A percentile compares a stretch with the other conserved stretches of the same genome.
phyloP scores from a whole-genome alignment of 2,113 vertebrate genomes.

The Merops nubicus region DNA sequence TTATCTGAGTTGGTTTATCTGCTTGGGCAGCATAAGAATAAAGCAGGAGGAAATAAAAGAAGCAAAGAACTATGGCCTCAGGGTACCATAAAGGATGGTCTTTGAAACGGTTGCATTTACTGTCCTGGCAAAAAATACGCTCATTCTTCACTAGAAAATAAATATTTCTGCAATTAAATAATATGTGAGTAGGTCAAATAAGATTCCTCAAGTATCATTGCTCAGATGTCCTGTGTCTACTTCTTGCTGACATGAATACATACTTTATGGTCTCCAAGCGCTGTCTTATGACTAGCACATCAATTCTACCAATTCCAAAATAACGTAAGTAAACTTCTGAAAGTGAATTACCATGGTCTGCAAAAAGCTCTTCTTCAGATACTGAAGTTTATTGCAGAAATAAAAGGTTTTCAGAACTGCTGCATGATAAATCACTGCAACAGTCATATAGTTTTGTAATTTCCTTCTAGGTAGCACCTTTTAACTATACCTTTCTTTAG shows the following conservation, averaged over 20 bases:
- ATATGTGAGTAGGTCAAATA: background rate
- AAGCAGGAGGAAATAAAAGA: background rate
- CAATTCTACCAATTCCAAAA: background rate
- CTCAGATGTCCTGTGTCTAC: background rate
- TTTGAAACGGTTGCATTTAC: background rate
- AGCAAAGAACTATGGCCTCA: background rate
- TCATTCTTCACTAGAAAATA: background rate
- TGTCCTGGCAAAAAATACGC: background rate
- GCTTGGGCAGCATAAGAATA: background rate
- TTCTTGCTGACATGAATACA: background rate
- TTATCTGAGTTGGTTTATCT: background rate
- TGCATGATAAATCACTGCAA: background rate
- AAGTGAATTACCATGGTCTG: background rate
- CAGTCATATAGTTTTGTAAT: background rate
- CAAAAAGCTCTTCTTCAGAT: background rate
- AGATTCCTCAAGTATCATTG: background rate
- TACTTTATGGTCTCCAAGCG: background rate
- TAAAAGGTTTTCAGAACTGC: background rate
- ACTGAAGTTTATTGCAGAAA: background rate
- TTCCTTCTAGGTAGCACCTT: background rate
- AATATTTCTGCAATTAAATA: background rate
- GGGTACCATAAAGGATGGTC: background rate
- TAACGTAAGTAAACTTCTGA: background rate
- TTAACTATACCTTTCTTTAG: background rate
- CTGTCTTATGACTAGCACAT: background rate